A percentile compares a stretch with the other conserved stretches of the same genome.
Conservation (phyloP, 2,797 vertebrate genomes). For the Poliocrania exsul region DNA sequence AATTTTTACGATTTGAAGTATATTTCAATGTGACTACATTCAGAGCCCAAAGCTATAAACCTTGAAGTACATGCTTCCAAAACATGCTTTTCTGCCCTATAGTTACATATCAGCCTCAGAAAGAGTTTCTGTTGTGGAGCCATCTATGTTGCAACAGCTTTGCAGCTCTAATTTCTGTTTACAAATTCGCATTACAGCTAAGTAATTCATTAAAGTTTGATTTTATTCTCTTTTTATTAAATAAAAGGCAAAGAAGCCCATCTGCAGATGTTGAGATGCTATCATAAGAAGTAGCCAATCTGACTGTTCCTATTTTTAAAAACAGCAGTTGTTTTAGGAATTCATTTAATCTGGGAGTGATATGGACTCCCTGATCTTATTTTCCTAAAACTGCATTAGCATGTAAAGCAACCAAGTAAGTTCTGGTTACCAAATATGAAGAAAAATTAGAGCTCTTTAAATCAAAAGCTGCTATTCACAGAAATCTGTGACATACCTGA, state of each 20-base stretch:
- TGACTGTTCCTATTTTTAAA: not conserved
- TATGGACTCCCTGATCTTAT: not conserved
- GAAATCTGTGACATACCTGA: not conserved
- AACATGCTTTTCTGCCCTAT: not conserved
- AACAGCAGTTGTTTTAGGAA: not conserved
- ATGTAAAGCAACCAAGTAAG: not conserved
- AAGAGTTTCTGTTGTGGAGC: not conserved
- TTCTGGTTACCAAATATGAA: not conserved
- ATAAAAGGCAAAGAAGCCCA: not conserved
- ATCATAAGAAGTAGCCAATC: not conserved
- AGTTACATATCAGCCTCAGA: not conserved
- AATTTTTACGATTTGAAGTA: not conserved
- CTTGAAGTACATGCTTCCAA: not conserved
- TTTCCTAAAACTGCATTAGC: not conserved
- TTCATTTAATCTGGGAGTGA: not conserved
- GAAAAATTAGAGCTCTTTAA: not conserved
- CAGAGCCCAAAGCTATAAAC: not conserved
- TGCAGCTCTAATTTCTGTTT: not conserved
- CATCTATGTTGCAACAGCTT: not conserved
- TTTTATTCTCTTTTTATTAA: not conserved
- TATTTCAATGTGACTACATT: not conserved
- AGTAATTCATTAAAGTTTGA: not conserved
- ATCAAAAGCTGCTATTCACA: not conserved
- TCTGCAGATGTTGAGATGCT: not conserved
- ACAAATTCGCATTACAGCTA: not conserved